Percentiles rank a stretch among this genome's conserved stretches.
phyloP scores from a whole-genome alignment of 2,113 vertebrate species.

The Sinosuthora webbiana region DNA sequence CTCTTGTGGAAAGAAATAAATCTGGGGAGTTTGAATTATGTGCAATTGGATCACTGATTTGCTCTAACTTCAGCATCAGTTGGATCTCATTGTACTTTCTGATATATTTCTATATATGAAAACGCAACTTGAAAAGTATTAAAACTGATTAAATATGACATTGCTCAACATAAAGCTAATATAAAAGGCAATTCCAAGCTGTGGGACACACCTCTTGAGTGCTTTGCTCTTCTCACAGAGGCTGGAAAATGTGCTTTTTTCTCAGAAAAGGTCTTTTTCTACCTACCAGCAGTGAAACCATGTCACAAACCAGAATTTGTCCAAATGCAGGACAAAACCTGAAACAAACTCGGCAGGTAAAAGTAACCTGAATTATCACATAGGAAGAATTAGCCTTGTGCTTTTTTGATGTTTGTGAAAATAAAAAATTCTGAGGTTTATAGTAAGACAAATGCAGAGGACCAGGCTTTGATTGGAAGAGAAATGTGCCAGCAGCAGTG shows the following conservation, averaged over 20 bases:
- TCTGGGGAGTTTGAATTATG: constrained; percentile 54
- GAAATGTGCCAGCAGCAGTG: accelerated
- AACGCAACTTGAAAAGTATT: background rate
- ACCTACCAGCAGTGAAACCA: background rate
- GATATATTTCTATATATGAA: constrained; percentile 3
- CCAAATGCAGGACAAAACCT: background rate
- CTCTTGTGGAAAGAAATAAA: constrained; percentile 48
- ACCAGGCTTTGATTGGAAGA: background rate
- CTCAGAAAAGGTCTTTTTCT: background rate
- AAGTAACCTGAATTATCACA: background rate
- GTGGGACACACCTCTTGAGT: background rate
- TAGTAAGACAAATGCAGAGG: background rate
- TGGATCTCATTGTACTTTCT: constrained; percentile 11
- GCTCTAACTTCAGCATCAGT: background rate
- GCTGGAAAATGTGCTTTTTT: background rate
- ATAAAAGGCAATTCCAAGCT: constrained; percentile 20
- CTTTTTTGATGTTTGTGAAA: background rate
- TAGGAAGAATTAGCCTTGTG: background rate
- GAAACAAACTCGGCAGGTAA: background rate
- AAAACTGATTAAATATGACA: constrained; percentile 38
- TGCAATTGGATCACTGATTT: constrained; percentile 35
- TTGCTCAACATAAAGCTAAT: background rate
- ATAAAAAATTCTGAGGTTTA: background rate
- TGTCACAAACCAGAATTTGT: background rate
- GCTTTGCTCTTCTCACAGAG: background rate